Percentiles rank a stretch among this genome's conserved stretches.
Evolutionary conservation across 2,797 vertebrate genomes (phyloP).

Genomic region (Sebastes jordani): DNA sequence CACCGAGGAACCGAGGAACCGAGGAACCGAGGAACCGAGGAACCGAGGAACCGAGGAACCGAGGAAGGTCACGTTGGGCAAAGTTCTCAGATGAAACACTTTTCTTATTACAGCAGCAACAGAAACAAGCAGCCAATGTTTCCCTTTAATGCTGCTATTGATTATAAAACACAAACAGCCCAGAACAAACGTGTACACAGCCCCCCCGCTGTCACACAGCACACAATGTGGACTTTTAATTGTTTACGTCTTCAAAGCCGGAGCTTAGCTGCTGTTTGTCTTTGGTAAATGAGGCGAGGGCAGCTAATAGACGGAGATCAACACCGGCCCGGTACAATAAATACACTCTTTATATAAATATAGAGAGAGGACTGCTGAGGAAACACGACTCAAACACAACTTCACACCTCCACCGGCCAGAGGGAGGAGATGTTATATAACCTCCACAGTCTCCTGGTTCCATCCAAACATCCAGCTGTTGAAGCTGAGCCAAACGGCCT

Average conservation of each 20-base stretch:
- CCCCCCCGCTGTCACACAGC: slow-evolving; percentile 24
- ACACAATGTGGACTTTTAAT: slow-evolving; percentile 52
- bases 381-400: slow-evolving; percentile 57
- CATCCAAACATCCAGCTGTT: slow-evolving; percentile 20
- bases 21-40: too few relatives aligned
- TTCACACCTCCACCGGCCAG: slow-evolving; percentile 38
- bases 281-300: slow-evolving; percentile 67
- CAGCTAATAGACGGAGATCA: slow-evolving; percentile 65
- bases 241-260: slow-evolving; percentile 57
- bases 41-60: too few relatives aligned
- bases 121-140: slow-evolving; percentile 22
- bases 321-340: slow-evolving; percentile 31
- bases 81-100: slow-evolving; percentile 4
- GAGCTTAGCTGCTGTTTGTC: slow-evolving; percentile 63
- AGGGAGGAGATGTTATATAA: slow-evolving; percentile 10
- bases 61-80: not conserved
- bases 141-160: slow-evolving; percentile 51
- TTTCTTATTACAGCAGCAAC: slow-evolving; percentile 33
- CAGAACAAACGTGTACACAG: slow-evolving; percentile 15
- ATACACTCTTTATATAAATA: slow-evolving; percentile 45
- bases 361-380: slow-evolving; percentile 45
- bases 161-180: slow-evolving; percentile 44
- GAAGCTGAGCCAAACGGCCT: slow-evolving; percentile 9
- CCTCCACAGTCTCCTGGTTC: not conserved
- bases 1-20: too few relatives aligned